These are phyloP conservation scores for Archilochus colubris DNA, from an alignment of 2,113 vertebrate species.

Conservation along the genomic window DNA sequence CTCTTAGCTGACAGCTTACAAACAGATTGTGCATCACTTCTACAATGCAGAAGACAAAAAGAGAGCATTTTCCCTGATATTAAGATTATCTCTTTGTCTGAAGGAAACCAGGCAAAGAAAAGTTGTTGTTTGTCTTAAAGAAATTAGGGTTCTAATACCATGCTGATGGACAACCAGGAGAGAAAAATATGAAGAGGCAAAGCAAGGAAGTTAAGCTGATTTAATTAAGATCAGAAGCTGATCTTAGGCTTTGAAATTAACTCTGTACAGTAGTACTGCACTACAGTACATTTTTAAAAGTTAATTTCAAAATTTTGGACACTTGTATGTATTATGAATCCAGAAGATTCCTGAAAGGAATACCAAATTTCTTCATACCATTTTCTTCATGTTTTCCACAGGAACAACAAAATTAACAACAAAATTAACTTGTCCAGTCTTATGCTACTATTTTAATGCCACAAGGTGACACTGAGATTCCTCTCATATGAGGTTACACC, in stretches of 20 bases:
- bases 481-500: neutral
- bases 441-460: neutral
- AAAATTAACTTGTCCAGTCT: neutral
- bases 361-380: too few species aligned
- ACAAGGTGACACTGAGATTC: neutral
- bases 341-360: neutral
- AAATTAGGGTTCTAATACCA: neutral
- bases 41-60: neutral
- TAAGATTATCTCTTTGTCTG: neutral
- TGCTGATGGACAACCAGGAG: neutral
- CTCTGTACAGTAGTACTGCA: neutral
- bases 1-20: neutral
- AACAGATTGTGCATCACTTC: neutral
- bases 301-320: rapidly evolving
- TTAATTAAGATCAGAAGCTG: conserved; percentile 10
- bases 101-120: neutral
- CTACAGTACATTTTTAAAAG: neutral
- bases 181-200: neutral
- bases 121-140: neutral
- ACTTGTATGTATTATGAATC: neutral
- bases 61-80: neutral
- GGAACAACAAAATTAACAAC: neutral
- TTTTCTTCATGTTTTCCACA: neutral
- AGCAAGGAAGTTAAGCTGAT: neutral
- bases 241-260: neutral